A percentile compares a stretch with the other conserved stretches of the same genome.
Evolutionary conservation across 1,140 invertebrate genomes (phyloP).

Genomic region (Megalonaias nervosa): DNA sequence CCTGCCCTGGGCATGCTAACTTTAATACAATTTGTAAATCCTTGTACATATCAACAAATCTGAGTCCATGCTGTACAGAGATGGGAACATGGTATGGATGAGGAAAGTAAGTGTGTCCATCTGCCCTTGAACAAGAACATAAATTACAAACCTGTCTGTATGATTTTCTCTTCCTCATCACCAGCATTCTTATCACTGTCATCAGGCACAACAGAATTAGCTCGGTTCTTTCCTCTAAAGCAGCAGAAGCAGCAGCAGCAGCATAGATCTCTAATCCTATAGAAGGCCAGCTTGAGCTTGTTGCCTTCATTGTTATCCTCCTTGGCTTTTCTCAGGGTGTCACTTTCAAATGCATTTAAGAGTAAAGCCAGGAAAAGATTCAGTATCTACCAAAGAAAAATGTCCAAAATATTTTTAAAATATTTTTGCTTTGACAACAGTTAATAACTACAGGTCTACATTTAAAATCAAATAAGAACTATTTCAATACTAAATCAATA

Average conservation of each 20-base stretch:
- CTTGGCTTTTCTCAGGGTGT: conserved; percentile 80
- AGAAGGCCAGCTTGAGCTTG: conserved; percentile 50
- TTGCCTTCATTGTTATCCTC: conserved; percentile 71
- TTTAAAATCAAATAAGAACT: background rate
- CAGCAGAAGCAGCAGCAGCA: conserved; percentile 76
- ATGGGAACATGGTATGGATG: background rate
- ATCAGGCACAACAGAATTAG: conserved; percentile 87
- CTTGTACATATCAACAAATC: background rate
- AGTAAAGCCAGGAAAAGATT: conserved; percentile 99
- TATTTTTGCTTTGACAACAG: no score
- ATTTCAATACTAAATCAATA: conserved; percentile 2
- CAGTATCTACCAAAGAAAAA: conserved; percentile 82
- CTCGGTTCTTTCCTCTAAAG: conserved; percentile 84
- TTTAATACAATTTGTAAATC: no score
- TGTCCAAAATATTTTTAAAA: no score
- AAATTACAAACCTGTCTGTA: no score
- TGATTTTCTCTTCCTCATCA: conserved; percentile 5
- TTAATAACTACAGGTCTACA: no score
- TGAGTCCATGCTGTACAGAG: background rate
- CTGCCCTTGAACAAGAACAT: no score
- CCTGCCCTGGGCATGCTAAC: no score
- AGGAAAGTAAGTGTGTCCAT: no score
- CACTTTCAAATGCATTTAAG: conserved; percentile 96
- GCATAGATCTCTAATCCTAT: conserved; percentile 45
- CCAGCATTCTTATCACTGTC: conserved; percentile 73